phyloP scores from a whole-genome alignment of 2,113 vertebrate genomes.

The Triplophysa rosa region DNA sequence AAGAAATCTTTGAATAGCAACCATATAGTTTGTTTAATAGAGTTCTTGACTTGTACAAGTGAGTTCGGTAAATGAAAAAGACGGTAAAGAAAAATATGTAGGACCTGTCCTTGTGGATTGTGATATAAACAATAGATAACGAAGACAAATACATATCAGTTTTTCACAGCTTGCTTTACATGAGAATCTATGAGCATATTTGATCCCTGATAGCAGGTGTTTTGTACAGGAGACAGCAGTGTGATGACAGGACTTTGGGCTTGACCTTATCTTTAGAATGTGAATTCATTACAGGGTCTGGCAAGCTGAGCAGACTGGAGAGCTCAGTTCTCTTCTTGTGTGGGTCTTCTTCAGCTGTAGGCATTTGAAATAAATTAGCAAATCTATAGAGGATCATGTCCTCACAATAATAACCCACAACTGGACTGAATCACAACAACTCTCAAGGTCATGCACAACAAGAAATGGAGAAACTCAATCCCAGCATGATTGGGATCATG shows the following conservation, averaged over 20 bases:
- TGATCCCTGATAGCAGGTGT: neutral
- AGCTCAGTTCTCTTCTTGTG: neutral
- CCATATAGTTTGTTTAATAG: too few relatives aligned
- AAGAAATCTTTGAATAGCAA: too few relatives aligned
- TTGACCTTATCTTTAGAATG: conserved; percentile 10
- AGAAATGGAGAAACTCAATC: neutral
- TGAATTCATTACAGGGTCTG: neutral
- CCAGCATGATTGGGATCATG: neutral
- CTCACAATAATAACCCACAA: neutral
- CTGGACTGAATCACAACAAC: neutral
- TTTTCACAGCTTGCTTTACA: too few relatives aligned
- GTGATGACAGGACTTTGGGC: neutral
- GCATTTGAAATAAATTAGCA: neutral
- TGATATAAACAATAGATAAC: too few relatives aligned
- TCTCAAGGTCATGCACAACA: conserved; percentile 3
- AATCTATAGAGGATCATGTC: conserved; percentile 1
- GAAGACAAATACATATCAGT: too few relatives aligned
- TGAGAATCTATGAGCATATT: neutral
- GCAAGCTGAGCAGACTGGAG: neutral
- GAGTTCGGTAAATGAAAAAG: too few relatives aligned
- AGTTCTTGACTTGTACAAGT: too few relatives aligned
- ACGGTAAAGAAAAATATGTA: too few relatives aligned
- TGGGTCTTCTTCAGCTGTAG: conserved; percentile 4
- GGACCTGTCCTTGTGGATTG: too few relatives aligned
- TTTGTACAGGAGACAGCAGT: neutral